Percentiles rank a stretch among this genome's conserved stretches.
These are phyloP conservation scores for Palloptera scutellata DNA, from an alignment of 2,888 invertebrate species.

Conservation along the genomic window DNA sequence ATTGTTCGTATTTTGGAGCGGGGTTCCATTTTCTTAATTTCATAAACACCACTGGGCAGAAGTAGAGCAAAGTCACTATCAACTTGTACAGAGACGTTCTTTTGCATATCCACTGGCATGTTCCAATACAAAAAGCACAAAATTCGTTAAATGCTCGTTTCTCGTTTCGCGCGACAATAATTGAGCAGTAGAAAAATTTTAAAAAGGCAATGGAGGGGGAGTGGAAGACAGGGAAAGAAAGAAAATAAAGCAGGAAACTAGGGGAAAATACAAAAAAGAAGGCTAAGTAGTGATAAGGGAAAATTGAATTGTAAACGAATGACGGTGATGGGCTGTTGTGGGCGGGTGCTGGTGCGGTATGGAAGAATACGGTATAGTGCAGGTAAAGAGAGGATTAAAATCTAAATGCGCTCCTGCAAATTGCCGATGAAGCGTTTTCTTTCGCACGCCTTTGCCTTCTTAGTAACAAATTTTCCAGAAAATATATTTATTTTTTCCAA, in stretches of 20 bases:
- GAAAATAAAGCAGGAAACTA: slow-evolving; percentile 4
- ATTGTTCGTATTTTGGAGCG: slow-evolving; percentile 81
- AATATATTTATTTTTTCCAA: slow-evolving; percentile 8
- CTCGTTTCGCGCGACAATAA: no score
- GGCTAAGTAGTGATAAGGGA: slow-evolving; percentile 24
- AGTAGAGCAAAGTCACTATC: slow-evolving; percentile 83
- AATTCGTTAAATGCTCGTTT: no score
- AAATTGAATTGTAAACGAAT: slow-evolving; percentile 20
- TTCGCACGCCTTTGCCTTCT: slow-evolving; percentile 18
- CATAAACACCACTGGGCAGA: slow-evolving; percentile 79
- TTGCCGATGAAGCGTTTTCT: slow-evolving; percentile 23
- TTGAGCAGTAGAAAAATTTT: no score
- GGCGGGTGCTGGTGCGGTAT: not conserved
- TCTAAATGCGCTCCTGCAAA: slow-evolving; percentile 16
- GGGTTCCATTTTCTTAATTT: slow-evolving; percentile 87
- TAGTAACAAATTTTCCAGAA: slow-evolving; percentile 15
- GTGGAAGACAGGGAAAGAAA: no score
- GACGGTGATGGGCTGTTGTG: slow-evolving; percentile 6
- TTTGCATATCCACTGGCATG: slow-evolving; percentile 69
- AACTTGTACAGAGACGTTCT: slow-evolving; percentile 84
- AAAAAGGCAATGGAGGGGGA: no score
- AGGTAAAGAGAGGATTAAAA: slow-evolving; percentile 20
- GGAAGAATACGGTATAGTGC: not conserved
- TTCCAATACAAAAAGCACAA: slow-evolving; percentile 38
- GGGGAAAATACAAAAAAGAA: slow-evolving; percentile 19